Evolutionary conservation across 92 coral and sea anemone genomes (phyloP).

Genomic region (Phymanthus crucifer): DNA sequence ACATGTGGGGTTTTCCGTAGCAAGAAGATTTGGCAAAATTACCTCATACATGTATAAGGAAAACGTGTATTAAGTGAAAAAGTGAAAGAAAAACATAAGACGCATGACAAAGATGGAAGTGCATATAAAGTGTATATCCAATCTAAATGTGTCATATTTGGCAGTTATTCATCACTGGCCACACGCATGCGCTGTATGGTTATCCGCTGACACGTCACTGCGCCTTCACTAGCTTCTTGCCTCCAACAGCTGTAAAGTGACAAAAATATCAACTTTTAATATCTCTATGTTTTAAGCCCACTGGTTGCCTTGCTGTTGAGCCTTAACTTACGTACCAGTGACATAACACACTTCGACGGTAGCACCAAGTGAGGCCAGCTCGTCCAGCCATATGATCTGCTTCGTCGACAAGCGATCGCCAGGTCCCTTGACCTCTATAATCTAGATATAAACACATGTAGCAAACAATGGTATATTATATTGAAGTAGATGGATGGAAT

Average conservation of each 20-base stretch:
- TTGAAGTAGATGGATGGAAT: no score
- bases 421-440: constrained; percentile 97
- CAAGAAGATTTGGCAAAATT: no score
- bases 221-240: constrained; percentile 42
- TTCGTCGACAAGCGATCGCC: constrained; percentile 92
- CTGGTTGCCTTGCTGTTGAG: no score
- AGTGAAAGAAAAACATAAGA: no score
- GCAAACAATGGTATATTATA: neutral
- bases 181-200: neutral
- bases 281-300: no score
- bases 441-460: constrained; percentile 38
- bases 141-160: neutral
- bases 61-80: no score
- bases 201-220: neutral
- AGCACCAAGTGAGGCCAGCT: constrained; percentile 71
- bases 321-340: constrained; percentile 53
- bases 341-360: constrained; percentile 91
- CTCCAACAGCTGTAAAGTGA: constrained; percentile 62
- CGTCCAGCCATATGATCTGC: constrained; percentile 89
- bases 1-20: no score
- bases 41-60: no score
- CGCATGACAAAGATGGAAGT: neutral
- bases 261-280: neutral
- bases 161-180: neutral
- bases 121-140: neutral